A percentile compares a stretch with the other conserved stretches of the same genome.
Conservation (phyloP, 1,140 invertebrate genomes). For the Conus betulinus region DNA sequence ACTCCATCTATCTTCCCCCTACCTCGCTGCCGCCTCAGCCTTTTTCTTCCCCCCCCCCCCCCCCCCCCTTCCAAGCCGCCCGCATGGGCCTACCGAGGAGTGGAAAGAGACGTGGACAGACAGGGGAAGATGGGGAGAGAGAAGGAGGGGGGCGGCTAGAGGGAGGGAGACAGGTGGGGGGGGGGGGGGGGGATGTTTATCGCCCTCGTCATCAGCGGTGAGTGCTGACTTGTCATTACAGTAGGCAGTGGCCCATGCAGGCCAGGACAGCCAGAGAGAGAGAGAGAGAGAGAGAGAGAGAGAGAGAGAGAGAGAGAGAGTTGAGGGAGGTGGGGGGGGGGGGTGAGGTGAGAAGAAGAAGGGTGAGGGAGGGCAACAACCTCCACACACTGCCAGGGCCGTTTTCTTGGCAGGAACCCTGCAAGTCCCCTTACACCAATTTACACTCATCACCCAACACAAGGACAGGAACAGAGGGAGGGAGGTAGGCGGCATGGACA, state of each 20-base stretch:
- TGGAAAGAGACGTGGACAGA: no score
- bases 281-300: slow-evolving; percentile 14
- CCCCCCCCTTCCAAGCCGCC: not conserved
- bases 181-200: slow-evolving; percentile 14
- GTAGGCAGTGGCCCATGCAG: slow-evolving; percentile 36
- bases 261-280: not conserved
- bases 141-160: not conserved
- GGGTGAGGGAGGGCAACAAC: not conserved
- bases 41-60: slow-evolving; percentile 9
- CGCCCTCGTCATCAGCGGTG: not conserved
- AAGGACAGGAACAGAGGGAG: not conserved
- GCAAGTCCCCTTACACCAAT: no score
- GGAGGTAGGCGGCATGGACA: no score
- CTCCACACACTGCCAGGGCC: no score
- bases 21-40: not conserved
- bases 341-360: not conserved
- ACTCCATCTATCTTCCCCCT: slow-evolving; percentile 16
- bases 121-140: no score
- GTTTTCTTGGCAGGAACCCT: no score
- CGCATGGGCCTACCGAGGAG: no score
- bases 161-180: no score
- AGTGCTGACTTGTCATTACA: slow-evolving; percentile 31
- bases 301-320: slow-evolving; percentile 17
- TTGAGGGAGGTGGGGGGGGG: not conserved
- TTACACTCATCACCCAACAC: no score